phyloP scores from a whole-genome alignment of 2,888 invertebrate species.

The Hirtodrosophila duncani region DNA sequence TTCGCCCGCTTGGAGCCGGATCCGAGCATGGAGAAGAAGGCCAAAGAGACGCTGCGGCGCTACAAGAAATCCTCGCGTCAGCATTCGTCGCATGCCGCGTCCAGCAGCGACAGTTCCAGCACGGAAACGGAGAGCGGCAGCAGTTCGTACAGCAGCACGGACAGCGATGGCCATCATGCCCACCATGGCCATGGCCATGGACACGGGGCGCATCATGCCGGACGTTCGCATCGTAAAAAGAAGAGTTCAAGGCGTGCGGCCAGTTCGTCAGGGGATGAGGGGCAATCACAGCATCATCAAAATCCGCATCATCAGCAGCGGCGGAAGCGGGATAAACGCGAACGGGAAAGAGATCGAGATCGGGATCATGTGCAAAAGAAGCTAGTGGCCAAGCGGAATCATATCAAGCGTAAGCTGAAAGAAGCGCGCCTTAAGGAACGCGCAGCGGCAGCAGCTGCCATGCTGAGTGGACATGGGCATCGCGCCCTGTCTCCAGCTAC shows the following conservation, averaged over 20 bases:
- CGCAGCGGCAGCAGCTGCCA: constrained; percentile 63
- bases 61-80: constrained; percentile 74
- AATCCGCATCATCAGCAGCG: constrained; percentile 35
- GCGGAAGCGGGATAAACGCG: constrained; percentile 75
- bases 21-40: constrained; percentile 75
- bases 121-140: constrained; percentile 75
- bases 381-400: constrained; percentile 76
- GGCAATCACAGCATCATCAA: background rate
- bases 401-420: constrained; percentile 76
- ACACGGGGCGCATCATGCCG: constrained; percentile 49
- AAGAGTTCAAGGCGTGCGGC: constrained; percentile 76
- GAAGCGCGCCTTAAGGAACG: constrained; percentile 77
- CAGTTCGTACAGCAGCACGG: constrained; percentile 76
- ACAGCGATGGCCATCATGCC: constrained; percentile 49
- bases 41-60: constrained; percentile 75
- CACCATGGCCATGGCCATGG: constrained; percentile 21
- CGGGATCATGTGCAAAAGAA: constrained; percentile 76
- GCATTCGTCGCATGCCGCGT: constrained; percentile 67
- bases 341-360: constrained; percentile 46
- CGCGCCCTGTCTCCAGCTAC: constrained; percentile 73
- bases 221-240: constrained; percentile 79
- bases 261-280: constrained; percentile 81
- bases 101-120: constrained; percentile 75
- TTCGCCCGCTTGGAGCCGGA: too few species aligned
- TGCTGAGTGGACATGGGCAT: constrained; percentile 71